Evolutionary conservation across 2,888 invertebrate species (phyloP).

Genomic region (Rhingia campestris): DNA sequence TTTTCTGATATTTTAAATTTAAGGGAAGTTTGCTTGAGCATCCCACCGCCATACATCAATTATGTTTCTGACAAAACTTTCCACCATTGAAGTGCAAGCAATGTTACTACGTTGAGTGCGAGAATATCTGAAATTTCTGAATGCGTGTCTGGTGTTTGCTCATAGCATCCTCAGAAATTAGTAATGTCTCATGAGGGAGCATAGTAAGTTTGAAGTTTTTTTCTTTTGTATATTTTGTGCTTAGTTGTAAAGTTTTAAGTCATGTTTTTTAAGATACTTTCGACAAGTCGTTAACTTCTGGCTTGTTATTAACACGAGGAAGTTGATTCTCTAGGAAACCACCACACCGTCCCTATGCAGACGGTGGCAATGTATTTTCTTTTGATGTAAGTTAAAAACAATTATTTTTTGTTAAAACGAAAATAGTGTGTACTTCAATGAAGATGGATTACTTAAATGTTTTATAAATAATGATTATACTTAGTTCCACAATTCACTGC

Average conservation of each 20-base stretch:
- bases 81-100: conserved; percentile 55
- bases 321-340: conserved; percentile 29
- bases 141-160: conserved; percentile 17
- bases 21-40: conserved; percentile 26
- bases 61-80: conserved; percentile 67
- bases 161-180: conserved; percentile 21
- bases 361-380: too few species aligned
- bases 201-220: not conserved
- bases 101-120: conserved; percentile 21
- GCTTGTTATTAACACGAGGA: conserved; percentile 24
- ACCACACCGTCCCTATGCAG: not conserved
- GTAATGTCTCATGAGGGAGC: conserved; percentile 10
- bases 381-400: too few species aligned
- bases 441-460: too few species aligned
- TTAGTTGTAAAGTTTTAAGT: conserved; percentile 54
- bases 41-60: conserved; percentile 49
- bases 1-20: conserved; percentile 26
- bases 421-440: too few species aligned
- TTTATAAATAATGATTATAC: too few species aligned
- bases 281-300: conserved; percentile 64
- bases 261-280: conserved; percentile 65
- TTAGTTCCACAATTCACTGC: too few species aligned
- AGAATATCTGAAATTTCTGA: conserved; percentile 17
- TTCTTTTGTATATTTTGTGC: conserved; percentile 5
- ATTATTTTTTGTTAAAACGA: too few species aligned